Conservation (phyloP, 2,888 invertebrate species). For the Phyto melanocephala region DNA sequence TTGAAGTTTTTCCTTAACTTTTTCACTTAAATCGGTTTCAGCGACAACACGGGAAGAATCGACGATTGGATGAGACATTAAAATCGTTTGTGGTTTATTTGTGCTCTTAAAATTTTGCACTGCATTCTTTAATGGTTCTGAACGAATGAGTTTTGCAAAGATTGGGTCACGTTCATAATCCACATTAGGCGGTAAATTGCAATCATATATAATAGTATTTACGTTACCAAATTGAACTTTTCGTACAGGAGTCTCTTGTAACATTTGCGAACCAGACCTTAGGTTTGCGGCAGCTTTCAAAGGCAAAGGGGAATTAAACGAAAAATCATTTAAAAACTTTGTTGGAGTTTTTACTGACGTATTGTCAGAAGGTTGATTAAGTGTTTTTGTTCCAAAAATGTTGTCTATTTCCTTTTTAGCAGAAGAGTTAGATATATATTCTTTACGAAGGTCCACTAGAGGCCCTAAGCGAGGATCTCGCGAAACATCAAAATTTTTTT, state of each 20-base stretch:
- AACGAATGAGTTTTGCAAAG: constrained; percentile 75
- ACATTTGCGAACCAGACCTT: constrained; percentile 73
- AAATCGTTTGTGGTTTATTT: constrained; percentile 70
- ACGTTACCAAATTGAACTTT: constrained; percentile 76
- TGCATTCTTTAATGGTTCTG: constrained; percentile 73
- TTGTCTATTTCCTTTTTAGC: constrained; percentile 81
- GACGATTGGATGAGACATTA: constrained; percentile 79
- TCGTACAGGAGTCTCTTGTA: constrained; percentile 78
- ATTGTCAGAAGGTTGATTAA: constrained; percentile 6
- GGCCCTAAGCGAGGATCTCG: constrained; percentile 82
- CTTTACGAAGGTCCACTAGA: constrained; percentile 82
- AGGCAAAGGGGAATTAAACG: constrained; percentile 76
- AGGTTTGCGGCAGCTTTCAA: constrained; percentile 72
- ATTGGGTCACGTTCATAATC: constrained; percentile 76
- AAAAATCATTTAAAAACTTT: constrained; percentile 61
- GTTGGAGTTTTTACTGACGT: constrained; percentile 59
- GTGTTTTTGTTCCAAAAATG: constrained; percentile 16
- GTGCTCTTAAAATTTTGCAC: constrained; percentile 66
- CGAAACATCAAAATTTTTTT: constrained; percentile 80
- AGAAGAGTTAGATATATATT: constrained; percentile 81
- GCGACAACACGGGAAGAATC: constrained; percentile 65
- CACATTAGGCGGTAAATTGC: constrained; percentile 74
- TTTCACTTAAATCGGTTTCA: constrained; percentile 79
- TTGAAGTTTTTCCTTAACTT: constrained; percentile 79
- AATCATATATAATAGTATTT: constrained; percentile 72